Percentiles rank a stretch among this genome's conserved stretches.
phyloP scores from a whole-genome alignment of 2,888 invertebrate genomes.

The Gordius sp. region DNA sequence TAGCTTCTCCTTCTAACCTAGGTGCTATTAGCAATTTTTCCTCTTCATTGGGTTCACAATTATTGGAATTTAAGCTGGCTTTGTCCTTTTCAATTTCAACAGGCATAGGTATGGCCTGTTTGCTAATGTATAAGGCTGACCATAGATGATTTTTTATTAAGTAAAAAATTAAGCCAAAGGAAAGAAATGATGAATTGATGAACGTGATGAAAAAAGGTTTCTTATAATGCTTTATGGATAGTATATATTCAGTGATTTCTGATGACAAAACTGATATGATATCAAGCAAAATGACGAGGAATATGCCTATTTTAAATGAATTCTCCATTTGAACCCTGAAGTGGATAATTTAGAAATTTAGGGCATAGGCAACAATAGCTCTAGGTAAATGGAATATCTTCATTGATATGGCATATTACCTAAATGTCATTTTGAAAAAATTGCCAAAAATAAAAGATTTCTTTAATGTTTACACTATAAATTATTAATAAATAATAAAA shows the following conservation, averaged over 20 bases:
- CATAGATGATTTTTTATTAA: background rate
- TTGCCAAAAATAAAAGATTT: no score
- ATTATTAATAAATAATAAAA: no score
- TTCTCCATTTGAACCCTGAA: background rate
- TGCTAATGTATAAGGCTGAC: background rate
- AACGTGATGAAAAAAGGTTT: background rate
- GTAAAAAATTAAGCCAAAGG: background rate
- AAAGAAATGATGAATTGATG: background rate
- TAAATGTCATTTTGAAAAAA: no score
- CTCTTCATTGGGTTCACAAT: background rate
- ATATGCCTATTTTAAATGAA: background rate
- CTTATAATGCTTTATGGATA: background rate
- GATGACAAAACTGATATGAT: background rate
- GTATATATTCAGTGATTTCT: background rate
- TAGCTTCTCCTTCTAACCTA: background rate
- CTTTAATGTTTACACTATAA: no score
- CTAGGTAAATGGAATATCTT: no score
- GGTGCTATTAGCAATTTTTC: background rate
- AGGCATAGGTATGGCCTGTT: background rate
- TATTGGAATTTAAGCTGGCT: background rate
- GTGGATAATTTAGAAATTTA: no score
- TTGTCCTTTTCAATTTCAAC: background rate
- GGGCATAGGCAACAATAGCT: no score
- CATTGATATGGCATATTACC: no score
- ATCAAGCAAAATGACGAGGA: background rate